phyloP scores from a whole-genome alignment of 2,113 vertebrate genomes.

The Bubo blakistoni region DNA sequence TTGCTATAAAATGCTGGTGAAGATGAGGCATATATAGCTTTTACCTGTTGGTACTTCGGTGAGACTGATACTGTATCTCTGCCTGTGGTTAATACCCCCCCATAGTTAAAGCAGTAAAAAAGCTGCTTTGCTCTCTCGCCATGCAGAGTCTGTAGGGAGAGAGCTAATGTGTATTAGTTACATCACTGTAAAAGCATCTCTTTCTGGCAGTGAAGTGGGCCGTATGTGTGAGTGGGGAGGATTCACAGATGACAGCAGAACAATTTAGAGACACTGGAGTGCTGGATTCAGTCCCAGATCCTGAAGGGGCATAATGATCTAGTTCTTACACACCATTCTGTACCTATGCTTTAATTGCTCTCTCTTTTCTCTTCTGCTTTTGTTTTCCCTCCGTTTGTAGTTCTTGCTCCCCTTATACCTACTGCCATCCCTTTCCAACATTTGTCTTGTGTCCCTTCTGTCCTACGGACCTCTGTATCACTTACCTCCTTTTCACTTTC shows the following conservation, averaged over 20 bases:
- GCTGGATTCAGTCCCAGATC: constrained; percentile 1
- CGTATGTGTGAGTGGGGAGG: background rate
- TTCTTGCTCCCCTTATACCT: background rate
- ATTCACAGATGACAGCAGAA: constrained; percentile 19
- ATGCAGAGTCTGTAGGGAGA: background rate
- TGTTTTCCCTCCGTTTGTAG: background rate
- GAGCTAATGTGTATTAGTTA: background rate
- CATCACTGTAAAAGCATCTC: background rate
- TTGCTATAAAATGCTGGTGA: background rate
- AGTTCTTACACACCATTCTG: background rate
- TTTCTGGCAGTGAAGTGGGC: background rate
- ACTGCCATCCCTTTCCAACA: background rate
- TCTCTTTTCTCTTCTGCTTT: background rate
- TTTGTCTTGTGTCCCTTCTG: background rate
- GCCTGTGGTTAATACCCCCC: background rate
- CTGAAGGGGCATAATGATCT: background rate
- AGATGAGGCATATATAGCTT: background rate
- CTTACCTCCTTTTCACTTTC: background rate
- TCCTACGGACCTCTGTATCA: fast-evolving
- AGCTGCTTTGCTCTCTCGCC: background rate
- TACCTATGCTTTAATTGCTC: background rate
- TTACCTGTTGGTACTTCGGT: background rate
- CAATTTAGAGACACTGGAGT: background rate
- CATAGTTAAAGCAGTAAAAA: background rate
- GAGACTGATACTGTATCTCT: background rate